These are phyloP conservation scores for Montipora capricornis DNA, from an alignment of 64 coral and sea anemone genomes.

Conservation along the genomic window DNA sequence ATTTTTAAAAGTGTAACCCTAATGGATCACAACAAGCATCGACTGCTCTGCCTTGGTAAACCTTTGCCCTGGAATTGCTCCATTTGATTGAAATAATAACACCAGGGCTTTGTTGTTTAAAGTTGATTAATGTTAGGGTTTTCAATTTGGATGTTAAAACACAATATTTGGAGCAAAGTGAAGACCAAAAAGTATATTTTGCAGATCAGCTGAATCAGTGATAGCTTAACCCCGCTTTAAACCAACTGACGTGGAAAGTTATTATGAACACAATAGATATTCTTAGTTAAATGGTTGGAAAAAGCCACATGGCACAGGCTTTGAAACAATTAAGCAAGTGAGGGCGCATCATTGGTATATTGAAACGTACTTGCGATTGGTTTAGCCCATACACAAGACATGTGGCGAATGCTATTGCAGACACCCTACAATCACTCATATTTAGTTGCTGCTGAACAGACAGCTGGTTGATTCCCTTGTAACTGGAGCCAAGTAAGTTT, in stretches of 20 bases:
- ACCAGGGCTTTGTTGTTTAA: neutral
- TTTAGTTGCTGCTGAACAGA: constrained; percentile 6
- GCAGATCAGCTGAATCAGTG: neutral
- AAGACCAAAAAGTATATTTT: neutral
- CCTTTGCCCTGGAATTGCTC: neutral
- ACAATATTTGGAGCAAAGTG: neutral
- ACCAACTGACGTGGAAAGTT: neutral
- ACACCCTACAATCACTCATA: constrained; percentile 7
- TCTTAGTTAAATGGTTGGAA: constrained; percentile 9
- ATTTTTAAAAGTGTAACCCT: neutral
- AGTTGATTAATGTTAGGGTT: constrained; percentile 2
- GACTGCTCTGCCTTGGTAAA: constrained; percentile 2
- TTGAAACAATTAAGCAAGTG: constrained; percentile 5
- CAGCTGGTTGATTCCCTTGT: neutral
- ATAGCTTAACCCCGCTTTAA: neutral
- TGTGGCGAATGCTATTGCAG: constrained; percentile 13
- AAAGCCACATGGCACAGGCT: neutral
- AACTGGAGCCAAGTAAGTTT: constrained; percentile 3
- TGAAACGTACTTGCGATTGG: neutral
- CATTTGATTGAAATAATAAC: constrained; percentile 12
- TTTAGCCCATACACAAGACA: constrained; percentile 22
- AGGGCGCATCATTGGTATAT: constrained; percentile 18
- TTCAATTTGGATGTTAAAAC: neutral
- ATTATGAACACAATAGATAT: neutral
- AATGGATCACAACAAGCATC: neutral